Evolutionary conservation across 2,113 vertebrate genomes (phyloP).

Genomic region (Aspidoscelis tigris): DNA sequence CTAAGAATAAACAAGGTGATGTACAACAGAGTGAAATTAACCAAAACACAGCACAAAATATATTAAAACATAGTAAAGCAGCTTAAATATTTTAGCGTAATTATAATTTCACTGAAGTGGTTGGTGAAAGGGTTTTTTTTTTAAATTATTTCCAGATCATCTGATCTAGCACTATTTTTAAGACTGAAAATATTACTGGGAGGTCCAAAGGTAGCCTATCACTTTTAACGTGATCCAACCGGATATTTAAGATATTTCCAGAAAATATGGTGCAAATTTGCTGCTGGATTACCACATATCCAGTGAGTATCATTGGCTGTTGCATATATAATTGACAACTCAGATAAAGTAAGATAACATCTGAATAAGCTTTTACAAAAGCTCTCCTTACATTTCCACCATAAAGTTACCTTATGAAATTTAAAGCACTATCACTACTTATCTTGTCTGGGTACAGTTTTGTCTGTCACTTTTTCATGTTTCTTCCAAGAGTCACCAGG

Average conservation of each 20-base stretch:
- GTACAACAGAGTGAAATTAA: too few relatives aligned
- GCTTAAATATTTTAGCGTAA: too few relatives aligned
- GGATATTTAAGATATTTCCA: background rate
- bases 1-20: too few relatives aligned
- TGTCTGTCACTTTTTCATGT: background rate
- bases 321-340: background rate
- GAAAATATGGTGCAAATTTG: conserved; percentile 19
- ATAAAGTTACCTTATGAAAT: conserved; percentile 16
- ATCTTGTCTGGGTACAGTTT: background rate
- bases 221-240: background rate
- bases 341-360: background rate
- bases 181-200: background rate
- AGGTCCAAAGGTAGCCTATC: background rate
- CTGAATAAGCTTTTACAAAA: conserved; percentile 12
- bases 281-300: background rate
- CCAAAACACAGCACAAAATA: too few relatives aligned
- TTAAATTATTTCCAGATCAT: too few relatives aligned
- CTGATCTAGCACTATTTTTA: background rate
- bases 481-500: background rate
- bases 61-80: too few relatives aligned
- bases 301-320: background rate
- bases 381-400: background rate
- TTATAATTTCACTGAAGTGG: too few relatives aligned
- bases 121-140: too few relatives aligned
- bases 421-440: background rate